Conservation (phyloP, 1,140 invertebrate species). For the Diabrotica virgifera region DNA sequence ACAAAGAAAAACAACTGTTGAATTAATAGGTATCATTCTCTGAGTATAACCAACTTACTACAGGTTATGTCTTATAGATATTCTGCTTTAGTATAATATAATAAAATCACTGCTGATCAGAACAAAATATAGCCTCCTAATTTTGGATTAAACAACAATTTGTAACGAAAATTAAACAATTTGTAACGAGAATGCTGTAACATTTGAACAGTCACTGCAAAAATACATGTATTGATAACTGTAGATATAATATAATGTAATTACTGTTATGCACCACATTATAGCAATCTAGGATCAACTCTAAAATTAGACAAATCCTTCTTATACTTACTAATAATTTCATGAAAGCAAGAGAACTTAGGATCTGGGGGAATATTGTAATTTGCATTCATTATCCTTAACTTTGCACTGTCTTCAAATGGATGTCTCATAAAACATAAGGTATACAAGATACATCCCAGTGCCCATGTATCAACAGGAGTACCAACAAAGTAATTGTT, state of each 20-base stretch:
- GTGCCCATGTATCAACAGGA: constrained; percentile 91
- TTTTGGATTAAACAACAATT: too few relatives aligned
- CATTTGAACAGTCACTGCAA: too few relatives aligned
- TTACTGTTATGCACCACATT: background rate
- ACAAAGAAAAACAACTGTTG: too few relatives aligned
- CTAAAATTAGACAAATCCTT: constrained; percentile 10
- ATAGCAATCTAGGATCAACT: background rate
- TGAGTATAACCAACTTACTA: too few relatives aligned
- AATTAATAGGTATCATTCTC: too few relatives aligned
- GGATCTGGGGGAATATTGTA: constrained; percentile 82
- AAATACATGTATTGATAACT: too few relatives aligned
- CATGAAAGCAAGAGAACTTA: constrained; percentile 80
- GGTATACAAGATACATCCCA: constrained; percentile 93
- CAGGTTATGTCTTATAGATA: too few relatives aligned
- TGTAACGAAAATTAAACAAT: too few relatives aligned
- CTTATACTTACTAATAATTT: constrained; percentile 77
- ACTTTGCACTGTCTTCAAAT: constrained; percentile 94
- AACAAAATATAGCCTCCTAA: too few relatives aligned
- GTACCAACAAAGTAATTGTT: constrained; percentile 90
- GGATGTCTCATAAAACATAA: constrained; percentile 94
- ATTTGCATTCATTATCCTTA: constrained; percentile 95
- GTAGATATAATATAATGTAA: background rate
- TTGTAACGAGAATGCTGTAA: too few relatives aligned
- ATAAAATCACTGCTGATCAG: too few relatives aligned
- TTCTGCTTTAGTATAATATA: too few relatives aligned